Conservation (phyloP, 2,888 invertebrate genomes). For the Agrilus mali region DNA sequence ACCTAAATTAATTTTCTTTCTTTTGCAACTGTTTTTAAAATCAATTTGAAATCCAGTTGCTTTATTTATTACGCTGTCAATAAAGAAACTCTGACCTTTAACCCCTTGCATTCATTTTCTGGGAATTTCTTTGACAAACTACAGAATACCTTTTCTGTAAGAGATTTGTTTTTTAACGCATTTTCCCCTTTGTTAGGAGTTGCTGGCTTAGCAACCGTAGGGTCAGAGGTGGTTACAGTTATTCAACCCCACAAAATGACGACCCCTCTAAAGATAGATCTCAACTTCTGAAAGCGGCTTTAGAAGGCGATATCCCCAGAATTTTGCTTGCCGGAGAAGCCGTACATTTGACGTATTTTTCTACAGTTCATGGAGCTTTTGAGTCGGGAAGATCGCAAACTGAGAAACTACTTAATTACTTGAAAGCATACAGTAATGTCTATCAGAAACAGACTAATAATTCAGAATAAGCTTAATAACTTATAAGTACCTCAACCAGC, state of each 20-base stretch:
- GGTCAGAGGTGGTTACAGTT: conserved; percentile 46
- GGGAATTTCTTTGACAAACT: too few relatives aligned
- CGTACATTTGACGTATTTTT: conserved; percentile 43
- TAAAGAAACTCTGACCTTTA: too few relatives aligned
- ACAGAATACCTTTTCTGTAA: too few relatives aligned
- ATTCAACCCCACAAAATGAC: conserved; percentile 41
- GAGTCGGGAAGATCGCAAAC: conserved; percentile 45
- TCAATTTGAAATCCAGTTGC: too few relatives aligned
- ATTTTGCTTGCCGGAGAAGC: conserved; percentile 55
- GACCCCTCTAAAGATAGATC: conserved; percentile 27
- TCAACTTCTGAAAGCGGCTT: conserved; percentile 34
- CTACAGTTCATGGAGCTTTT: conserved; percentile 56
- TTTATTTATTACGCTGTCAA: too few relatives aligned
- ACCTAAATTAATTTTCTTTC: too few relatives aligned
- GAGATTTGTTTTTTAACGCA: not conserved
- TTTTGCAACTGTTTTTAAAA: too few relatives aligned
- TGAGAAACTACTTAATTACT: conserved; percentile 25
- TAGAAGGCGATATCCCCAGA: conserved; percentile 31
- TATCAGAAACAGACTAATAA: too few relatives aligned
- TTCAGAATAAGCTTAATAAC: too few relatives aligned
- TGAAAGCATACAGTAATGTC: not conserved
- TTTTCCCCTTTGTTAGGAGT: conserved; percentile 30
- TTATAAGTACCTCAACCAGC: too few relatives aligned
- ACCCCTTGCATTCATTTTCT: too few relatives aligned
- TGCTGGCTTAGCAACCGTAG: conserved; percentile 44